phyloP scores from a whole-genome alignment of 2,888 invertebrate species.

The Salticus scenicus region DNA sequence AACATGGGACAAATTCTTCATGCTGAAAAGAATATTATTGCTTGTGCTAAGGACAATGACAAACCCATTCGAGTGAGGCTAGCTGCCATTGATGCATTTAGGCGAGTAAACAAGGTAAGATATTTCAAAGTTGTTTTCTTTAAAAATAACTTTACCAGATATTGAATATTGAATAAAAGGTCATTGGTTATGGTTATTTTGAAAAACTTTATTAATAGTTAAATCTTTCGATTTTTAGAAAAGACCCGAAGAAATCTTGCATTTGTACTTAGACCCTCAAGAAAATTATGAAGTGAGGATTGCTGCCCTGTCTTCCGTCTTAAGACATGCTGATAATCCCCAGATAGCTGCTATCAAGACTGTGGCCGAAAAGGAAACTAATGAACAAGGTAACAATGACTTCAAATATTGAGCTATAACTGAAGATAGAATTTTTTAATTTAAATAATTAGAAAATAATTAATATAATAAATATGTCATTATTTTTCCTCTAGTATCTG shows the following conservation, averaged over 20 bases:
- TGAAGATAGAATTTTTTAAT: background rate
- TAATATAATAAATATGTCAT: background rate
- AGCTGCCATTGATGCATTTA: conserved; percentile 76
- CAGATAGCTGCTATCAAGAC: conserved; percentile 84
- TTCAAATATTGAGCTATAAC: too few relatives aligned
- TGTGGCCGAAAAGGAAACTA: conserved; percentile 83
- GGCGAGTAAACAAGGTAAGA: conserved; percentile 30
- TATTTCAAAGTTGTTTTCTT: background rate
- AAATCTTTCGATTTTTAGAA: conserved; percentile 14
- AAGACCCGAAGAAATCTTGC: conserved; percentile 37
- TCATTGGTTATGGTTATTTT: too few relatives aligned
- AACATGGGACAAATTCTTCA: conserved; percentile 61
- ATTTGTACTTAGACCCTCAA: conserved; percentile 23
- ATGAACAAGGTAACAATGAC: conserved; percentile 85
- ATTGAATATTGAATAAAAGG: too few relatives aligned
- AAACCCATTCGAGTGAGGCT: conserved; percentile 44
- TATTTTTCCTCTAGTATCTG: conserved; percentile 79
- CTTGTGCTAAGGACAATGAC: conserved; percentile 18
- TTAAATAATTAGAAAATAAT: background rate
- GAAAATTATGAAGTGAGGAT: conserved; percentile 72
- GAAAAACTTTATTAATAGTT: too few relatives aligned
- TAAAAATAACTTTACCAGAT: too few relatives aligned
- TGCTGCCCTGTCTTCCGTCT: conserved; percentile 68
- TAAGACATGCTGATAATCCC: conserved; percentile 86
- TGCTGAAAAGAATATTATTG: conserved; percentile 30